Base-by-base conservation (phyloP, 2,888 invertebrate species). In the Cephus rjabovi region DNA sequence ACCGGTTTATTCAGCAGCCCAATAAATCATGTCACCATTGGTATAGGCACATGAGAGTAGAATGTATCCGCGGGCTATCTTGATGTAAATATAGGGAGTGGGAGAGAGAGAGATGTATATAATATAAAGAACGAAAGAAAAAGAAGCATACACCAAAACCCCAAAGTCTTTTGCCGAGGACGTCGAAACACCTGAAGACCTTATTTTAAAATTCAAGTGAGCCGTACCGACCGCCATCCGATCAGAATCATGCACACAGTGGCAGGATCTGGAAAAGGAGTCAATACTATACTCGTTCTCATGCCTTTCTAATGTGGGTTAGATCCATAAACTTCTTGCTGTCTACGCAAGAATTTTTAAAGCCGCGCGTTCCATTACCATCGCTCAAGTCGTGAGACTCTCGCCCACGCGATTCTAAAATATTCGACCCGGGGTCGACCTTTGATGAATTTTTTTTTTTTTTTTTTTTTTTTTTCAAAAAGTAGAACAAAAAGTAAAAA, bases 261-360 rank as follows among this genome's bases (percentile, higher is more conserved):
- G 71, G 71, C 34, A 77, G 69, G 77, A 33, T 71, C 71, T 75
- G 75, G 6, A 75, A 77, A 77, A 56, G 75, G 68, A 37, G 33
- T 34, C 15, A 23, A 71, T 23, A 34, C 71, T 34, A 34, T 34
- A 23, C 71, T 31, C 71, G 77, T 77, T 77, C 77, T 77, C 77
- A 75, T 77, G 77, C 75, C 77, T 75, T 37, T 77, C 75, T 77
- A 75, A 76, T 76, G 34, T 73, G 34, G 78, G 76, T 78, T 76
- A 73, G 76, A 68, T 35, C 76, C 76, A 76, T 78, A 78, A 78
- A 78, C 73, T 78, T 70, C 76, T 76, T 70, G 71, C 73, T 73
- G 78, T 76, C 73, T 76, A 74, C 74, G 34, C 34, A 30, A 35
- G 74, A 74, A 74, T 74, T 35, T 35, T 34, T n/a, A 30, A 74